Evolutionary conservation across 2,113 vertebrate genomes (phyloP), one percentile per base, ranked within the genome.

Genomic region (Polyodon spathula): DNA sequence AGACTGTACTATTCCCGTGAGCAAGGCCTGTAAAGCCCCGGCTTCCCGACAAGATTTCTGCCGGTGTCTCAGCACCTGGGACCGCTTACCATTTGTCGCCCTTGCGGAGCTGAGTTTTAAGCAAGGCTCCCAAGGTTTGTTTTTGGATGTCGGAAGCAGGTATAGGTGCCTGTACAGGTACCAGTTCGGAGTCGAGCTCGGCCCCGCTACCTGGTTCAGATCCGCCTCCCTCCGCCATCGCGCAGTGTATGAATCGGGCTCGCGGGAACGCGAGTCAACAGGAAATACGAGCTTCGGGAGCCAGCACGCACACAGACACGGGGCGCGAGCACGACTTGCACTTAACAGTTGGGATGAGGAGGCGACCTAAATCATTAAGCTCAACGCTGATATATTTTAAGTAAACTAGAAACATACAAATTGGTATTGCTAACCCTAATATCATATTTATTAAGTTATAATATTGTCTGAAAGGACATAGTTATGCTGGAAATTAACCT

Each of bases 171-270:
- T 88, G 81, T 37, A 70, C 71, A 17, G 79, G 70, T 46, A 81
- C 86, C 73, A 85, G 85, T 73, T 89, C 84, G 67, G 78, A 76
- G 69, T 85, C 83, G 16, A 82, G 79, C 72, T 87, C 86, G 37
- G 83, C 79, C 68, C 83, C 79, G 74, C 78, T 81, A 41, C 84
- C 83, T 81, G 86, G 76, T 65, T 89, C 86, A 76, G 86, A 81
- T 86, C 85, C 86, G 78, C 86, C 86, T 86, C 86, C 86, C 76
- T 89, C 86, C 73, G 86, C 86, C 86, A 89, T 89, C 84, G 78
- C 82, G 78, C 72, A 81, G 75, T 58, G 72, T 84, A 61, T 86
- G 73, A 76, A 70, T 74, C 76, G 75, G 77, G 71, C 61, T 58
- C 71, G 75, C 67, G 77, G 75, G 75, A 71, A 79, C 74, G 76